Percentiles rank a stretch among this genome's conserved stretches.
phyloP scores from a whole-genome alignment of 2,888 invertebrate species.

The Melanotus villosus region DNA sequence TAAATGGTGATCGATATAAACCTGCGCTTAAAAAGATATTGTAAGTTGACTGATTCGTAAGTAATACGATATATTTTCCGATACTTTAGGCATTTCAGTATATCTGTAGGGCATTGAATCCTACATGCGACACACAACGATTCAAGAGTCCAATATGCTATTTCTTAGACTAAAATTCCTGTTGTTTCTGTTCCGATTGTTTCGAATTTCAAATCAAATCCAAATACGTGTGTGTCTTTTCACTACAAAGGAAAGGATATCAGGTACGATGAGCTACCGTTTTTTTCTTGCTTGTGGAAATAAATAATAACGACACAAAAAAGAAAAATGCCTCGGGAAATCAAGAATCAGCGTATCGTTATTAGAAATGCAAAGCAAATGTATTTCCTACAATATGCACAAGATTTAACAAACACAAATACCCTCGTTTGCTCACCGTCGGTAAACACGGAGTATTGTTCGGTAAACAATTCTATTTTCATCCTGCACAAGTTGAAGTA shows the following conservation, averaged over 20 bases:
- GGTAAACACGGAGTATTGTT: slow-evolving; percentile 53
- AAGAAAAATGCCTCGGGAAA: slow-evolving; percentile 40
- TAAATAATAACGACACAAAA: slow-evolving; percentile 19
- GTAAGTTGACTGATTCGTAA: too few relatives aligned
- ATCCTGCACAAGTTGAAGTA: slow-evolving; percentile 46
- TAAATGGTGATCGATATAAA: too few relatives aligned
- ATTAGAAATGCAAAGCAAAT: slow-evolving; percentile 35
- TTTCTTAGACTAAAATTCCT: not conserved
- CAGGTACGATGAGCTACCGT: slow-evolving; percentile 4
- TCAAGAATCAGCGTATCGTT: slow-evolving; percentile 24
- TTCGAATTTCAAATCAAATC: slow-evolving; percentile 15
- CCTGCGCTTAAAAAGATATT: too few relatives aligned
- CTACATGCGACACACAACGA: not conserved
- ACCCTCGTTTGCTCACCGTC: slow-evolving; percentile 50
- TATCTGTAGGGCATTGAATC: not conserved
- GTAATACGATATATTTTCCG: too few relatives aligned
- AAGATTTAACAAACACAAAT: slow-evolving; percentile 53
- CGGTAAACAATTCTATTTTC: slow-evolving; percentile 55
- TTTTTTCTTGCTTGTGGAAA: slow-evolving; percentile 22
- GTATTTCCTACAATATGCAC: slow-evolving; percentile 45
- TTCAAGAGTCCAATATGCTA: not conserved
- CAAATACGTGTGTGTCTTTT: not conserved
- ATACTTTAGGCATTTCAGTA: not conserved
- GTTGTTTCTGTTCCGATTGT: not conserved
- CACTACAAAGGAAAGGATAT: slow-evolving; percentile 1